Conservation (phyloP, 2,888 invertebrate genomes). For the Lithodes maja region DNA sequence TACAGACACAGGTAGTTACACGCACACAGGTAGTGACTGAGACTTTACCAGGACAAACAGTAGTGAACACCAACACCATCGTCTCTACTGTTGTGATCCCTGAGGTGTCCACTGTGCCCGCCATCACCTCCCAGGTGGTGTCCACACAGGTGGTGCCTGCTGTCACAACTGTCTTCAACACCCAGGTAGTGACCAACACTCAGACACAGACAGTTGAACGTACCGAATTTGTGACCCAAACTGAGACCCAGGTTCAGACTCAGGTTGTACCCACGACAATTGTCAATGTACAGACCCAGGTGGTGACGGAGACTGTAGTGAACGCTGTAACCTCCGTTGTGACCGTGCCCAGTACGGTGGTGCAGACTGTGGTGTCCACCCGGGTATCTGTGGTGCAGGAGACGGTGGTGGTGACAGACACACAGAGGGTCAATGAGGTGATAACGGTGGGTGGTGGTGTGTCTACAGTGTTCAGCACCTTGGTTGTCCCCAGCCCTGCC, state of each 20-base stretch:
- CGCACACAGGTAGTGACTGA: constrained; percentile 48
- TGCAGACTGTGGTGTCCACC: constrained; percentile 62
- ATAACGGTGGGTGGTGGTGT: constrained; percentile 54
- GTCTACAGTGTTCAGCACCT: constrained; percentile 43
- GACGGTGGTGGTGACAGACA: constrained; percentile 55
- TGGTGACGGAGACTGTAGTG: constrained; percentile 43
- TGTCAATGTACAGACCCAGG: constrained; percentile 43
- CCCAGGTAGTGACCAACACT: constrained; percentile 63
- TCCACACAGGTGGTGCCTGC: constrained; percentile 61
- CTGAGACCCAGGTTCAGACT: constrained; percentile 54
- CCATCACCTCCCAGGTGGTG: constrained; percentile 55
- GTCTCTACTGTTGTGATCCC: constrained; percentile 55
- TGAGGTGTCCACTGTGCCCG: constrained; percentile 60
- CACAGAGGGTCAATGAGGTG: constrained; percentile 24
- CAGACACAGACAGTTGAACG: constrained; percentile 64
- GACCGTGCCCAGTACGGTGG: constrained; percentile 55
- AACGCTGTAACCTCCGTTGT: constrained; percentile 50
- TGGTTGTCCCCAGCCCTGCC: constrained; percentile 38
- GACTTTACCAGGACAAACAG: constrained; percentile 60
- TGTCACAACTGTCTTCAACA: constrained; percentile 48
- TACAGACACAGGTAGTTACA: constrained; percentile 50
- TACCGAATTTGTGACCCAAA: constrained; percentile 54
- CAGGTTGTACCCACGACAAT: constrained; percentile 56
- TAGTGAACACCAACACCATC: constrained; percentile 54
- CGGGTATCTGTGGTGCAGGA: constrained; percentile 50